These are phyloP conservation scores for Gopherus evgoodei DNA, from an alignment of 2,113 vertebrate genomes.

Conservation along the genomic window DNA sequence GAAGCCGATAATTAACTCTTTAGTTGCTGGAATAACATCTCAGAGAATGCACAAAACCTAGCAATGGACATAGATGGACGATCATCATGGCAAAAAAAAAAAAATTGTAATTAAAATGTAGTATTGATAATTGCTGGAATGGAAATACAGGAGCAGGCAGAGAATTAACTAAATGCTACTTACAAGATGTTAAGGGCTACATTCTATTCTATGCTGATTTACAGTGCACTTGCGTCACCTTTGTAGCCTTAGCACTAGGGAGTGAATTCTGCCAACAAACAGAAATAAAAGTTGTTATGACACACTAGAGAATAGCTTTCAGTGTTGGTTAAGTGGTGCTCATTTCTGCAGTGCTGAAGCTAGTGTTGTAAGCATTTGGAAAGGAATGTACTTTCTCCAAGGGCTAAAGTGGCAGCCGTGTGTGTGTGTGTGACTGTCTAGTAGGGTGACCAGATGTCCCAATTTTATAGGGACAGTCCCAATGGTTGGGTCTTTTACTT, in stretches of 20 bases:
- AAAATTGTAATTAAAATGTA: not conserved
- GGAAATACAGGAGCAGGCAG: not conserved
- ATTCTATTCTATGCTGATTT: not conserved
- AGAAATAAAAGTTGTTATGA: not conserved
- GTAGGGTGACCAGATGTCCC: not conserved
- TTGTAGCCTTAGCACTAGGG: not conserved
- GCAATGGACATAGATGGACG: not conserved
- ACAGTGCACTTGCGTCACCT: not conserved
- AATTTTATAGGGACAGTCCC: too few relatives aligned
- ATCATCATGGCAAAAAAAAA: not conserved
- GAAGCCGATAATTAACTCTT: too few relatives aligned
- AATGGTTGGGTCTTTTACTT: too few relatives aligned
- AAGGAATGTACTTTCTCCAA: not conserved
- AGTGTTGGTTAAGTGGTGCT: not conserved
- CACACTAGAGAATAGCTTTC: not conserved
- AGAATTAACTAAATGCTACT: not conserved
- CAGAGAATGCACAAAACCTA: not conserved
- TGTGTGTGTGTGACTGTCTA: not conserved
- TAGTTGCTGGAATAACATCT: not conserved
- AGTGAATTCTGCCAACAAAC: not conserved
- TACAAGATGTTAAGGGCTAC: not conserved
- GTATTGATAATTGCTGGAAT: not conserved
- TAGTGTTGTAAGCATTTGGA: not conserved
- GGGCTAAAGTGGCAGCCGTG: not conserved
- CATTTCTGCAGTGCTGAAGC: not conserved